phyloP scores from a whole-genome alignment of 2,888 invertebrate species.

The Lamellibrachia columna region DNA sequence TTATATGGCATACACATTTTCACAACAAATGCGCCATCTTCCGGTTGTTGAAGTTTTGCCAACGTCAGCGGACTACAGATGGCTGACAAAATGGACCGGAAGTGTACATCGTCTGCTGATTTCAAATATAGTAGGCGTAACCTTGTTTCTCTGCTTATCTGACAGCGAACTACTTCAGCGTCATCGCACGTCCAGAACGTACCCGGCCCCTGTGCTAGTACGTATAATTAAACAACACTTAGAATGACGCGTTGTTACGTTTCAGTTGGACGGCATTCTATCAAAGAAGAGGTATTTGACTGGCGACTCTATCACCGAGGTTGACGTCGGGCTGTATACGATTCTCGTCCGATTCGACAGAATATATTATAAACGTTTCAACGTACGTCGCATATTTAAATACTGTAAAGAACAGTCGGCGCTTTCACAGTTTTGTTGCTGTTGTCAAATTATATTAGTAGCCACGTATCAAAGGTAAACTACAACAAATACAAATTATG shows the following conservation, averaged over 20 bases:
- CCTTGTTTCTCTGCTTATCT: neutral
- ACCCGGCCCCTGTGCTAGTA: too few relatives aligned
- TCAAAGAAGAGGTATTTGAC: conserved; percentile 52
- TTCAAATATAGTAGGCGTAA: neutral
- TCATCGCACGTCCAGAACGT: too few relatives aligned
- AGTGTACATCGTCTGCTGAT: neutral
- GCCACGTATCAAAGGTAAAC: too few relatives aligned
- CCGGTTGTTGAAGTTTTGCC: neutral
- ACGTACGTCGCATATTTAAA: conserved; percentile 44
- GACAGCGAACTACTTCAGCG: neutral
- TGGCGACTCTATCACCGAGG: conserved; percentile 57
- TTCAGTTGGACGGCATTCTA: conserved; percentile 55
- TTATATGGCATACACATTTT: neutral
- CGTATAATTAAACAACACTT: neutral
- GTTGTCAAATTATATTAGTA: too few relatives aligned
- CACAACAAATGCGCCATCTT: too few relatives aligned
- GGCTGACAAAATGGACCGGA: neutral
- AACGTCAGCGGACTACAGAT: neutral
- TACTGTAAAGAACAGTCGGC: neutral
- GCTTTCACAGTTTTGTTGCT: neutral
- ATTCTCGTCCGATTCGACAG: conserved; percentile 60
- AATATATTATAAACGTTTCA: conserved; percentile 61
- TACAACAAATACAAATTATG: too few relatives aligned
- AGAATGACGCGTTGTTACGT: neutral
- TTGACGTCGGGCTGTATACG: conserved; percentile 59